Evolutionary conservation across 2,113 vertebrate genomes (phyloP), one percentile per base, ranked within the genome.

Genomic region (Lampris incognitus): DNA sequence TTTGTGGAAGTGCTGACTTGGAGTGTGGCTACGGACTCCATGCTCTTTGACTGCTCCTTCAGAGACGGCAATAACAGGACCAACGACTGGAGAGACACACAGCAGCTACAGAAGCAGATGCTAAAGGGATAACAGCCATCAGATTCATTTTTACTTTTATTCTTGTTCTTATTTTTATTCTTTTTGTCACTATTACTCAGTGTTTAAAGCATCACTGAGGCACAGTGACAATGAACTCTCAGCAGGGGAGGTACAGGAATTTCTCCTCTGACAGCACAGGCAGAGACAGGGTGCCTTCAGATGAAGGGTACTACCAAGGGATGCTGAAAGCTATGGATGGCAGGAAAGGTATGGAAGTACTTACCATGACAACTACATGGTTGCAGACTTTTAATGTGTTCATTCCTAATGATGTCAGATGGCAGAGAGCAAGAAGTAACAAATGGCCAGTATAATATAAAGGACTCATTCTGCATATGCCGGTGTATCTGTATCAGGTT

Each of bases 311-410:
- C 76, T 94, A 93, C 87, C 94, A 92, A 79, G 94, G 92, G 80
- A 93, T 93, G 94, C 92, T 95, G 72, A 95, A 93, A 87, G 81
- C 94, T n/a, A 89, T 6, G 69, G 94, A 95, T 42, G 92, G 87
- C 66, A 93, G 94, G 67, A 95, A 94, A 95, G 94, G 94, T 95
- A 65, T 69, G 58, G 41, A 5, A 42, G 52, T 46, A 55, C 2
- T 74, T 61, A 36, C 11, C 2, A 51, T 24, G 58, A 50, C 50
- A 72, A 80, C n/a, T 6, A 44, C 58, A 63, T n/a, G 5, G 52
- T 74, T 69, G 10, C 40, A 38, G 63, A 37, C 42, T 2, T 59
- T 56, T 37, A 42, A 49, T 68, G 48, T 56, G 3, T 58, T 67
- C 51, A 41, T 67, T 82, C 0, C 10, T 36, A n/a, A 55, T 9